Conservation (phyloP, 1,140 invertebrate species). For the Neomicropteryx cornuta region DNA sequence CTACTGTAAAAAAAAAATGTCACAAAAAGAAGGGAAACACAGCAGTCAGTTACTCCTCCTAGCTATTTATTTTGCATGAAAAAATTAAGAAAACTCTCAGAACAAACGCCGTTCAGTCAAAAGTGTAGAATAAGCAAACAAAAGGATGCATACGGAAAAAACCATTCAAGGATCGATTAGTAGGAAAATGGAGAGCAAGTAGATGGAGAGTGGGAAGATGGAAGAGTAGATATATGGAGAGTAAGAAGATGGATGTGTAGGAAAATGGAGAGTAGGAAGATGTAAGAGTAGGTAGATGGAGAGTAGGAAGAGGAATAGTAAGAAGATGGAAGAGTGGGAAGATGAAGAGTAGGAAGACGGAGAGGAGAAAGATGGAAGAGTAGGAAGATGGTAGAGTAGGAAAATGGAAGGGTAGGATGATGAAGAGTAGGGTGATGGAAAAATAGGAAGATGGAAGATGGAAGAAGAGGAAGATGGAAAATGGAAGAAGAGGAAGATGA, state of each 20-base stretch:
- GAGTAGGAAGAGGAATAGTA: not conserved
- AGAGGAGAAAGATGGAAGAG: conserved; percentile 6
- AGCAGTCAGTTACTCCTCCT: no score
- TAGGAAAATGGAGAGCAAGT: conserved; percentile 5
- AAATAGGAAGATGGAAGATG: not conserved
- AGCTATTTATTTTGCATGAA: no score
- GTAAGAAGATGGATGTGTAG: conserved; percentile 1
- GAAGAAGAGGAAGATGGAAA: not conserved
- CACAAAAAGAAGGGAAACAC: no score
- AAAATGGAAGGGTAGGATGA: conserved; percentile 3
- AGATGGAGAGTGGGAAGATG: conserved; percentile 3
- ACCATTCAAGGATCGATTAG: no score
- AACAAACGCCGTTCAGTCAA: no score
- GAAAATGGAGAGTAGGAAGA: conserved; percentile 1
- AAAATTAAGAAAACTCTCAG: no score
- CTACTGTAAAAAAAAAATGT: no score
- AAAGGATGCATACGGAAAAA: no score
- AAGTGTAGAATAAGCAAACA: no score
- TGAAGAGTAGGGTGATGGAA: not conserved
- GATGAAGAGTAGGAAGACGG: conserved; percentile 1
- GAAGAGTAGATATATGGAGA: conserved; percentile 3
- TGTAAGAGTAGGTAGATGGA: conserved; percentile 1
- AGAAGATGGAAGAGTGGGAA: not conserved
- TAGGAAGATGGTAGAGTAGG: not conserved
- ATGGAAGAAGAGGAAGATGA: not conserved